Evolutionary conservation across 1,140 invertebrate species (phyloP).

Genomic region (Zaprionus capensis): DNA sequence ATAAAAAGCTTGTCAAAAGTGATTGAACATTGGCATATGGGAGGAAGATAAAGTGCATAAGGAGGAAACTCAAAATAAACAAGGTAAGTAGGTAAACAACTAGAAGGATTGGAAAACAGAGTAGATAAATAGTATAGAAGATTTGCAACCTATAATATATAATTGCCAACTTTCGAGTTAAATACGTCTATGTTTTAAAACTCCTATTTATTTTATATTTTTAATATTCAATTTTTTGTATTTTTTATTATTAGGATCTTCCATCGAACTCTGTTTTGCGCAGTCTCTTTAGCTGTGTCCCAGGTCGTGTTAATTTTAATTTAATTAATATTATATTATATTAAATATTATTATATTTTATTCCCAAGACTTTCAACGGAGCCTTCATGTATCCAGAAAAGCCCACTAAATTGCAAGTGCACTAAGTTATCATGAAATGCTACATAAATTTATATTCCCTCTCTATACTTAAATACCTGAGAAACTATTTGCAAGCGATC

Average conservation of each 20-base stretch:
- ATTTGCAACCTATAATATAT: neutral
- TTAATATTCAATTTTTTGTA: too few species aligned
- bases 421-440: neutral
- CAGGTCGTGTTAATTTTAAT: too few species aligned
- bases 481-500: conserved; percentile 2
- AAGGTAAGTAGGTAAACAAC: neutral
- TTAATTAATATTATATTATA: neutral
- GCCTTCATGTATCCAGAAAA: too few species aligned
- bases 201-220: too few species aligned
- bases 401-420: neutral
- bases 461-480: neutral
- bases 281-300: too few species aligned
- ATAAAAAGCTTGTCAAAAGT: neutral
- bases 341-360: neutral
- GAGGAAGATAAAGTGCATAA: neutral
- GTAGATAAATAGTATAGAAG: neutral
- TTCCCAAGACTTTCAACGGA: too few species aligned
- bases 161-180: neutral
- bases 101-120: neutral
- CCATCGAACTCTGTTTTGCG: too few species aligned
- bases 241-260: too few species aligned
- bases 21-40: neutral
- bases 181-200: too few species aligned
- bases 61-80: neutral
- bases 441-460: neutral